Conservation (phyloP, 2,797 vertebrate genomes). For the Poecile montanus region DNA sequence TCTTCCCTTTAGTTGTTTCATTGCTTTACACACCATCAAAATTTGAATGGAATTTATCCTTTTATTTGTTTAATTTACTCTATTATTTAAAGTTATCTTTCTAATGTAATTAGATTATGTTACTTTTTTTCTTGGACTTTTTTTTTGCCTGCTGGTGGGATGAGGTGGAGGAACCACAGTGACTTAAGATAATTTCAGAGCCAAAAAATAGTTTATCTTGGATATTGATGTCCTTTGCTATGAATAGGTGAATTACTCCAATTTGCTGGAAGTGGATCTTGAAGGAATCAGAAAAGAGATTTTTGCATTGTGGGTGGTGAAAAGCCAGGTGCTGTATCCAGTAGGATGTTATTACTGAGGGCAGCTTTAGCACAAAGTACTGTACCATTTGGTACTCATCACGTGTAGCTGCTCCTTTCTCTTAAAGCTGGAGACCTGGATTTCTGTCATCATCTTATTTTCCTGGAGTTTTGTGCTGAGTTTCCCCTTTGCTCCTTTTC, state of each 20-base stretch:
- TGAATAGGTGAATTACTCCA: neutral
- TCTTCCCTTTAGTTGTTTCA: neutral
- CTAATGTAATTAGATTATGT: neutral
- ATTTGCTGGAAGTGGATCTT: neutral
- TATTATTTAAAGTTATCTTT: neutral
- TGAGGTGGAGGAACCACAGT: neutral
- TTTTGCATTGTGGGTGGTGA: neutral
- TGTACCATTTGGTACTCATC: neutral
- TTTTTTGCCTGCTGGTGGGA: neutral
- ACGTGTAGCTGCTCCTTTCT: neutral
- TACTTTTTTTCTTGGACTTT: neutral
- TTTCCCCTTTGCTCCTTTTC: neutral
- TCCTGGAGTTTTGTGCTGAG: neutral
- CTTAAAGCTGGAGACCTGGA: neutral
- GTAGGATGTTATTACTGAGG: neutral
- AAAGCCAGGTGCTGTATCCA: neutral
- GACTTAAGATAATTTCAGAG: neutral
- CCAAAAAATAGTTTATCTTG: neutral
- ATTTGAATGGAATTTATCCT: neutral
- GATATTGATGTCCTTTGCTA: neutral
- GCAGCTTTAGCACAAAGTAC: neutral
- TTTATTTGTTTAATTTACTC: neutral
- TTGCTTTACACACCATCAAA: neutral
- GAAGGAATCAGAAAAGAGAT: neutral
- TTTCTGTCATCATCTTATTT: neutral